phyloP scores from a whole-genome alignment of 1,140 invertebrate species.

The Chymomyza costata region DNA sequence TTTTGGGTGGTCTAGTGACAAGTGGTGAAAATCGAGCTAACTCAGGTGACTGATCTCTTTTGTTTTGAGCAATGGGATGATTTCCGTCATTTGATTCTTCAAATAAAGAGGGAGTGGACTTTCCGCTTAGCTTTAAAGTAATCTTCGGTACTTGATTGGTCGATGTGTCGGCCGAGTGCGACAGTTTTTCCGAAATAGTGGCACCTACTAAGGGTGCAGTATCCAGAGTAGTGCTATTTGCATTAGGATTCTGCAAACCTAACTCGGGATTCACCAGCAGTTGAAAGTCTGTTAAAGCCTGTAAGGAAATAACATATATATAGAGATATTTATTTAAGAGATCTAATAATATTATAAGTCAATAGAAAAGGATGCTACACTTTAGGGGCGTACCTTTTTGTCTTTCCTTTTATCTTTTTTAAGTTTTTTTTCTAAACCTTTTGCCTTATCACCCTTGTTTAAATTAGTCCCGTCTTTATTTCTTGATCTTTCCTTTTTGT shows the following conservation, averaged over 20 bases:
- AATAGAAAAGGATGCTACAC: no score
- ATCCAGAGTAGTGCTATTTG: no score
- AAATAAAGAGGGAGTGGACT: conserved; percentile 25
- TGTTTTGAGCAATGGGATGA: conserved; percentile 9
- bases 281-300: no score
- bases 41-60: conserved; percentile 84
- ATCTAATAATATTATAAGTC: no score
- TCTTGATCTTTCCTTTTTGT: conserved; percentile 83
- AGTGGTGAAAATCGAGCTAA: conserved; percentile 87
- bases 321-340: no score
- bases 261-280: no score
- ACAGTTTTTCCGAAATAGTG: no score
- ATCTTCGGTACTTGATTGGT: conserved; percentile 82
- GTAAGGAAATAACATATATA: no score
- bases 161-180: no score
- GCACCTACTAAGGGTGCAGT: no score
- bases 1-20: conserved; percentile 86
- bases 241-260: no score
- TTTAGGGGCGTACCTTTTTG: conserved; percentile 25
- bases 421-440: conserved; percentile 78
- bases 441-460: conserved; percentile 71
- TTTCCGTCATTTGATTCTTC: conserved; percentile 6
- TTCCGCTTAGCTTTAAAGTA: conserved; percentile 83
- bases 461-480: conserved; percentile 77
- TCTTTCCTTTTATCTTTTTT: conserved; percentile 80